Evolutionary conservation across 2,797 vertebrate species (phyloP).

Genomic region (Alcedo atthis): DNA sequence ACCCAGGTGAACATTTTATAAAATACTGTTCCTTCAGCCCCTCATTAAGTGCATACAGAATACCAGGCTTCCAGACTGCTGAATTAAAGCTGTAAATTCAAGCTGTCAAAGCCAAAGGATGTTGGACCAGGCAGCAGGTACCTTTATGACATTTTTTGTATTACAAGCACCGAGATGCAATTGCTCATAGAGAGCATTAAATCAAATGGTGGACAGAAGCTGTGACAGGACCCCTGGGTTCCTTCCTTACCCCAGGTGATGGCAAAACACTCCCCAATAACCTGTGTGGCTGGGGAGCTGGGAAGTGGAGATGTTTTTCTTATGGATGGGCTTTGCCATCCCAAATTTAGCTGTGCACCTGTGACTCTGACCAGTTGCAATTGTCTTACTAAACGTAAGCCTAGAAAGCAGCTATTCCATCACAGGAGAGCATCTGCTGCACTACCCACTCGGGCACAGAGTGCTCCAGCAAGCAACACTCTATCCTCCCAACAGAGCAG

Average conservation of each 20-base stretch:
- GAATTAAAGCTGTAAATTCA: slow-evolving; percentile 73
- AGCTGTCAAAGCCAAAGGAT: slow-evolving; percentile 55
- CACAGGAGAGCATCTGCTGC: not conserved
- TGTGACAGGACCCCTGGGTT: not conserved
- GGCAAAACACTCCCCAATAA: slow-evolving; percentile 16
- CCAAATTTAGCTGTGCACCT: not conserved
- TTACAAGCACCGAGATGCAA: slow-evolving; percentile 52
- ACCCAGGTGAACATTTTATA: not conserved
- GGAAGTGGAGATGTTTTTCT: not conserved
- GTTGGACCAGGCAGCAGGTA: slow-evolving; percentile 49
- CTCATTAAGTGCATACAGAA: not conserved
- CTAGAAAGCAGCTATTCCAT: not conserved
- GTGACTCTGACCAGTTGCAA: not conserved
- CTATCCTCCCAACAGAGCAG: not conserved
- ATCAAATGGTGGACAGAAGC: not conserved
- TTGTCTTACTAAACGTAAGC: not conserved
- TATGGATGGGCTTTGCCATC: not conserved
- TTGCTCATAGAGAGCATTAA: slow-evolving; percentile 46
- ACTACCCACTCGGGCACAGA: accelerated
- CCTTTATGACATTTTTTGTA: slow-evolving; percentile 59
- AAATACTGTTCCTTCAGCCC: slow-evolving; percentile 7
- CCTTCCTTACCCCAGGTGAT: not conserved
- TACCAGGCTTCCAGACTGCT: slow-evolving; percentile 20
- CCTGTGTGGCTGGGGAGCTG: not conserved
- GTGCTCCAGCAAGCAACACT: not conserved